These are phyloP conservation scores for Melanogrammus aeglefinus DNA, from an alignment of 2,797 vertebrate genomes.

Conservation along the genomic window DNA sequence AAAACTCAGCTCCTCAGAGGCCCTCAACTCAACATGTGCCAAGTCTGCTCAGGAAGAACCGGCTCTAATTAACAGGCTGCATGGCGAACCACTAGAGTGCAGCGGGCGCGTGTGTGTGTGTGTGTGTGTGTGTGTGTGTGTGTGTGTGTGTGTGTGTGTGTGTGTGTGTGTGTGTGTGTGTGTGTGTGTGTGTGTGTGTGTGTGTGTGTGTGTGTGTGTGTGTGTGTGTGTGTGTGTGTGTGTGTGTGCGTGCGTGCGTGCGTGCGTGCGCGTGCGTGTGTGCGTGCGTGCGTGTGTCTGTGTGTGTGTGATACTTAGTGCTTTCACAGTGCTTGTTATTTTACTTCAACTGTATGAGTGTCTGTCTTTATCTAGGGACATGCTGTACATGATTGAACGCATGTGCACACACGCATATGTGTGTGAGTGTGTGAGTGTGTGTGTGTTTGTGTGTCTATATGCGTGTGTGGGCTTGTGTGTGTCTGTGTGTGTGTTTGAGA, in stretches of 20 bases:
- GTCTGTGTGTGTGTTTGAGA: background rate
- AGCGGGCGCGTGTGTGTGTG: background rate
- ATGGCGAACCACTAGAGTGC: constrained; percentile 23
- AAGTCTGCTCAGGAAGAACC: constrained; percentile 49
- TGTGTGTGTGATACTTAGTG: background rate
- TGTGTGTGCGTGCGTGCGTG: background rate
- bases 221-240: background rate
- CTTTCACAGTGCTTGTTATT: constrained; percentile 3
- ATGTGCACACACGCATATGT: background rate
- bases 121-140: background rate
- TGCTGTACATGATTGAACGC: background rate
- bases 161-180: background rate
- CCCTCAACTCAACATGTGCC: constrained; percentile 51
- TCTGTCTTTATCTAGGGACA: background rate
- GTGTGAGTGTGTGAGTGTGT: too few relatives aligned
- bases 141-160: background rate
- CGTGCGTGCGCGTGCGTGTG: background rate
- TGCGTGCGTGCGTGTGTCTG: background rate
- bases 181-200: too few relatives aligned
- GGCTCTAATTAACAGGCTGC: constrained; percentile 52
- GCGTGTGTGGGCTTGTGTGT: background rate
- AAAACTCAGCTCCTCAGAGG: constrained; percentile 7
- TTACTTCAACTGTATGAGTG: background rate
- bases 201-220: too few relatives aligned
- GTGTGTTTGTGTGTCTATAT: background rate